These are phyloP conservation scores for Cariama cristata DNA, from an alignment of 2,113 vertebrate genomes.

Conservation along the genomic window DNA sequence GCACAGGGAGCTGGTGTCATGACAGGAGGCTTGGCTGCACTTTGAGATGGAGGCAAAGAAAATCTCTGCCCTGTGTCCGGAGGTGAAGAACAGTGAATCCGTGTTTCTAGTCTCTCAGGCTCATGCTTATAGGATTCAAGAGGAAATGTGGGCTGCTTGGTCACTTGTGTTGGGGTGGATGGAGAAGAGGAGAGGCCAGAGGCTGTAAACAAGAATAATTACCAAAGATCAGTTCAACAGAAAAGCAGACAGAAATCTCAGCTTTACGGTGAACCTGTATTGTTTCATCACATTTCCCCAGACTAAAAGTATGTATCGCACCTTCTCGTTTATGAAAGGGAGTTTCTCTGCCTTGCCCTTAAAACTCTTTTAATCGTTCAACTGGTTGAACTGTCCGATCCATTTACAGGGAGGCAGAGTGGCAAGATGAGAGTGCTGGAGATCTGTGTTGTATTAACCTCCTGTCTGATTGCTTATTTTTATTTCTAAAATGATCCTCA, in stretches of 20 bases:
- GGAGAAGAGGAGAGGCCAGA: slow-evolving; percentile 90
- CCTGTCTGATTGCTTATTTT: background rate
- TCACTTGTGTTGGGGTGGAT: slow-evolving; percentile 88
- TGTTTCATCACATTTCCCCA: background rate
- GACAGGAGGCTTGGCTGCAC: slow-evolving; percentile 75
- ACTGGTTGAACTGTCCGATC: background rate
- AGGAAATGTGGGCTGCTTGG: slow-evolving; percentile 87
- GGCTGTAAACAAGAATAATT: slow-evolving; percentile 72
- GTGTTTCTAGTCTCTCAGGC: slow-evolving; percentile 82
- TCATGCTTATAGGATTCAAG: slow-evolving; percentile 86
- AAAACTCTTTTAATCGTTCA: background rate
- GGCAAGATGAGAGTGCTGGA: background rate
- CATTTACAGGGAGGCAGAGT: background rate
- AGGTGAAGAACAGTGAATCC: slow-evolving; percentile 84
- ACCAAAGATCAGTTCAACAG: background rate
- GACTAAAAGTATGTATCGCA: background rate
- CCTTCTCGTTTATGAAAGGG: background rate
- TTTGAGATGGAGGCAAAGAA: slow-evolving; percentile 74
- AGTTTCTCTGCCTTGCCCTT: background rate
- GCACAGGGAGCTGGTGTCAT: slow-evolving; percentile 76
- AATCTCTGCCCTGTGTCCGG: slow-evolving; percentile 86
- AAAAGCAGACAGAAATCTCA: background rate
- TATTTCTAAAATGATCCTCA: background rate
- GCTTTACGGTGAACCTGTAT: background rate
- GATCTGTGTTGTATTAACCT: background rate